Percentiles rank a stretch among this genome's conserved stretches.
phyloP scores from a whole-genome alignment of 2,888 invertebrate species.

The Augochlorella aurata region DNA sequence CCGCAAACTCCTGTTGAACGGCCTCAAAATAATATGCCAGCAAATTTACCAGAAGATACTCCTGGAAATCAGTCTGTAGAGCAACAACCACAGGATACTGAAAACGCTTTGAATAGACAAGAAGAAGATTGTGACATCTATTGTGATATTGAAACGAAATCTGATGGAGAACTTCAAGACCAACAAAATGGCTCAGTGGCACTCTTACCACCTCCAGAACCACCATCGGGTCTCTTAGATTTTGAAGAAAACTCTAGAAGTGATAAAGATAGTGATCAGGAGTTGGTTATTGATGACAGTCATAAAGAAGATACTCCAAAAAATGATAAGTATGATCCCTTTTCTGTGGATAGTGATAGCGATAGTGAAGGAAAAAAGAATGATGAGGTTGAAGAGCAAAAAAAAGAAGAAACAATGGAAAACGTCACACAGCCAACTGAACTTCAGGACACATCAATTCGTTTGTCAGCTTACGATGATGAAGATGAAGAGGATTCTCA shows the following conservation, averaged over 20 bases:
- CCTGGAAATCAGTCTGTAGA: constrained; percentile 51
- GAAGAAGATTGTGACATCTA: constrained; percentile 85
- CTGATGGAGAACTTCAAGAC: constrained; percentile 75
- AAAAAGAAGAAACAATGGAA: constrained; percentile 23
- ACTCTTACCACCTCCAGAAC: constrained; percentile 81
- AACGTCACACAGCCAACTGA: constrained; percentile 11
- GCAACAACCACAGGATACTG: constrained; percentile 41
- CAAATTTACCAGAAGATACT: constrained; percentile 65
- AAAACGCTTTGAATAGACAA: constrained; percentile 41
- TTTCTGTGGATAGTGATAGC: constrained; percentile 77
- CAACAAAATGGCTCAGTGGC: constrained; percentile 71
- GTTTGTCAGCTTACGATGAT: constrained; percentile 77
- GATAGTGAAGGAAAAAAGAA: constrained; percentile 68
- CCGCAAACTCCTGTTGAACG: constrained; percentile 50
- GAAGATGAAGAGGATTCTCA: constrained; percentile 82
- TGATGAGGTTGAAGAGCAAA: constrained; percentile 13
- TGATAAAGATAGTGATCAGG: constrained; percentile 79
- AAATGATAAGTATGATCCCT: constrained; percentile 78
- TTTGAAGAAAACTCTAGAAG: constrained; percentile 79
- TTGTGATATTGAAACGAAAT: constrained; percentile 84
- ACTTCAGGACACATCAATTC: constrained; percentile 46
- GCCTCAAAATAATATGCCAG: constrained; percentile 51
- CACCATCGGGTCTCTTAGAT: constrained; percentile 80
- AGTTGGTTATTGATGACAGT: constrained; percentile 79
- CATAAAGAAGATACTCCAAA: constrained; percentile 79